Evolutionary conservation across 2,888 invertebrate genomes (phyloP).

Genomic region (Morpho achilles): DNA sequence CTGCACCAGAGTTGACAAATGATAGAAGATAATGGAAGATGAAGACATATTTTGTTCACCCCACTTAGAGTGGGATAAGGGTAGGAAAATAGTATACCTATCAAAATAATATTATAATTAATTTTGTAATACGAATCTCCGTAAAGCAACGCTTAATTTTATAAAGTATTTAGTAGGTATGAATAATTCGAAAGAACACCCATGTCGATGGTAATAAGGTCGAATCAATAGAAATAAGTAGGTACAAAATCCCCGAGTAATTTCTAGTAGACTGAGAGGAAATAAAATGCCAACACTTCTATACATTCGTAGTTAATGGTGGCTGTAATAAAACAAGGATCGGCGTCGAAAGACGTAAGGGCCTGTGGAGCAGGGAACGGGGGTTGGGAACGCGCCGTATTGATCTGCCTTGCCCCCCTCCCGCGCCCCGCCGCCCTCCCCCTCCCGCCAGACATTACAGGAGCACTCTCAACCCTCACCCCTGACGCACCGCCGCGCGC

Average conservation of each 20-base stretch:
- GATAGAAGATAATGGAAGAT: no score
- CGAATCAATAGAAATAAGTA: no score
- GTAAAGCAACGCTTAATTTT: no score
- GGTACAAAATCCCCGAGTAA: slow-evolving; percentile 6
- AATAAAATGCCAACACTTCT: slow-evolving; percentile 51
- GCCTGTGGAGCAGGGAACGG: slow-evolving; percentile 55
- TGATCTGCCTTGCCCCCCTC: slow-evolving; percentile 32
- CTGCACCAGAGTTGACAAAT: no score
- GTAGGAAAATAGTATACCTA: no score
- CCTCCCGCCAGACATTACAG: slow-evolving; percentile 62
- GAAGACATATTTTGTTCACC: no score
- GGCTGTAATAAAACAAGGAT: slow-evolving; percentile 72
- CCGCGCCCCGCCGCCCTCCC: slow-evolving; percentile 28
- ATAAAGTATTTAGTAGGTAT: no score
- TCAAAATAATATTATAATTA: no score
- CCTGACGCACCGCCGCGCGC: slow-evolving; percentile 41
- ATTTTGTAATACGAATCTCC: no score
- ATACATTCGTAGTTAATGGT: slow-evolving; percentile 73
- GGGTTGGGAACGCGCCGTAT: slow-evolving; percentile 48
- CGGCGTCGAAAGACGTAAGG: slow-evolving; percentile 75
- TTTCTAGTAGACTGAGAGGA: slow-evolving; percentile 35
- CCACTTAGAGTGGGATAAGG: no score
- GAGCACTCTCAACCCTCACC: slow-evolving; percentile 56
- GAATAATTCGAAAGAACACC: no score
- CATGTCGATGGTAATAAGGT: no score